Evolutionary conservation across 2,888 invertebrate genomes (phyloP), one percentile per base, ranked within the genome.

Genomic region (Pomacea canaliculata): DNA sequence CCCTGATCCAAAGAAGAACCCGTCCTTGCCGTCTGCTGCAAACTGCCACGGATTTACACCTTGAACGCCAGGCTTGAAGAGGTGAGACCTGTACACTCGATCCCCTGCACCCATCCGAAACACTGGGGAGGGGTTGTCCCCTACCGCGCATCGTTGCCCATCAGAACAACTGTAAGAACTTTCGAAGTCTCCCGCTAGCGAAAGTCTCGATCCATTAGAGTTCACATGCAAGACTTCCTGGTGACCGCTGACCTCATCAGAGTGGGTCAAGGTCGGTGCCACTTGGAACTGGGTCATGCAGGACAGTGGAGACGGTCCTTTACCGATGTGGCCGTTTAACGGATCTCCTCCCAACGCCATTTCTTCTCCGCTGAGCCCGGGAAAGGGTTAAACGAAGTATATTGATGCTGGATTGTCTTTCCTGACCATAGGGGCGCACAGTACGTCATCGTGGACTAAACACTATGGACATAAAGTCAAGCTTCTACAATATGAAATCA

Each of bases 21-120:
- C 62, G 1, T 69, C 74, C 23, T 60, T 18, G 13, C 74, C 49
- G 19, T 74, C 74, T 19, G 68, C 62, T 27, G 60, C 69, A 74
- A 69, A 74, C 62, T 74, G 68, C 74, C 74, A 74, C 2, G 68
- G 74, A 46, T 74, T 69, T n/a, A 69, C 60, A 8, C 68, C 60
- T n/a, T 69, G 69, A 19, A 74, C 60, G 60, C 74, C 69, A 18
- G 68, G 62, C n/a, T 74, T 68, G 27, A 59, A 74, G 0, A 62
- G 49, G n/a, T 74, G 62, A 8, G 66, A 18, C 27, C 62, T 74
- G 59, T 69, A 62, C 23, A 69, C 18, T 46, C 69, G 68, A 8
- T 74, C 74, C 23, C 62, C 62, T n/a, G 68, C 62, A 16, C 12
- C 51, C 46, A 67, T 74, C 74, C 56, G 51, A 27, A 69, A 48